Evolutionary conservation across 64 coral and sea anemone species (phyloP).

Genomic region (Catalaphyllia jardinei): DNA sequence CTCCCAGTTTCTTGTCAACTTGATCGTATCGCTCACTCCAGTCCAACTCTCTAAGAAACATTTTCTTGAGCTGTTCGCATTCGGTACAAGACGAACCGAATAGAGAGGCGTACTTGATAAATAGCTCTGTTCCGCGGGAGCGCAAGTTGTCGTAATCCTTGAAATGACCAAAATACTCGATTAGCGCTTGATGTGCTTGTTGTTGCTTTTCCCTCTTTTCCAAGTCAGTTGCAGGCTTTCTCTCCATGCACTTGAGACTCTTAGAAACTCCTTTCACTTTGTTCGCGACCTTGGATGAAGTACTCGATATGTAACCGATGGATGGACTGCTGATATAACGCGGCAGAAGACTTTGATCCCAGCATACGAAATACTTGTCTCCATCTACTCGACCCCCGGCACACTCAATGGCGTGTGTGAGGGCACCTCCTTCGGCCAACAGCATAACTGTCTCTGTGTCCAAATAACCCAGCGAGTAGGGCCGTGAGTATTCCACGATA

Average conservation of each 20-base stretch:
- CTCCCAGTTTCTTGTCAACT: not conserved
- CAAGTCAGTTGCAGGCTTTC: not conserved
- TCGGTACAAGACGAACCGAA: slow-evolving; percentile 26
- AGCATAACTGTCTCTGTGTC: slow-evolving; percentile 85
- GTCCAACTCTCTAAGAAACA: not conserved
- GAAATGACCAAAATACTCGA: slow-evolving; percentile 17
- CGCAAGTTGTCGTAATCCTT: slow-evolving; percentile 20
- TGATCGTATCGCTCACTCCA: not conserved
- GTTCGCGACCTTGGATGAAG: slow-evolving; percentile 22
- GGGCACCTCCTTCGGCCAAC: slow-evolving; percentile 77
- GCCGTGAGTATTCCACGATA: slow-evolving; percentile 72
- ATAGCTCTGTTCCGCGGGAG: not conserved
- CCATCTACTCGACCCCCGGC: slow-evolving; percentile 68
- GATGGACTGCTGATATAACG: slow-evolving; percentile 22
- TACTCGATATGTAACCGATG: slow-evolving; percentile 26
- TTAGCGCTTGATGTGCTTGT: not conserved
- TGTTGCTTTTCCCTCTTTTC: slow-evolving; percentile 6
- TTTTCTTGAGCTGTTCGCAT: slow-evolving; percentile 34
- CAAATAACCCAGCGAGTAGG: slow-evolving; percentile 78
- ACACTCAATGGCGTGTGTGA: slow-evolving; percentile 51
- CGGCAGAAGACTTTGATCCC: slow-evolving; percentile 73
- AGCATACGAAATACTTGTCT: slow-evolving; percentile 83
- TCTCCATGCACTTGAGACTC: not conserved
- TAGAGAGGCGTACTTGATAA: slow-evolving; percentile 40
- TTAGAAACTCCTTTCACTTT: not conserved